Percentiles rank a stretch among this genome's conserved stretches.
phyloP scores from a whole-genome alignment of 2,888 invertebrate genomes.

The Papilio demoleus region DNA sequence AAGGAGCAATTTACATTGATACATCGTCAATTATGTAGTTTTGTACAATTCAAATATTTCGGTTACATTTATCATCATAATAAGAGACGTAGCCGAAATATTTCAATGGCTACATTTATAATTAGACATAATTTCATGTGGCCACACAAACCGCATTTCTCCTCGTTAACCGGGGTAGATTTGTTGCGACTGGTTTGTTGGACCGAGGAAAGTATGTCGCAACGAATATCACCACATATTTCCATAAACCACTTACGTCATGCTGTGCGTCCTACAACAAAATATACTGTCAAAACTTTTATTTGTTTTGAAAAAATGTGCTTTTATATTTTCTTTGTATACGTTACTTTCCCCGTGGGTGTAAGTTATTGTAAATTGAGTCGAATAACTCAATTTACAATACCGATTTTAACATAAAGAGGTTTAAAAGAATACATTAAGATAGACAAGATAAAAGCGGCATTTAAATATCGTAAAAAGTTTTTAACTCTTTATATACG shows the following conservation, averaged over 20 bases:
- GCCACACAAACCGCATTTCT: constrained; percentile 39
- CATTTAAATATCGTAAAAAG: background rate
- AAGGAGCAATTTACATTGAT: background rate
- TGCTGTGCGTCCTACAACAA: constrained; percentile 25
- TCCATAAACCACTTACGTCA: constrained; percentile 35
- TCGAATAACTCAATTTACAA: background rate
- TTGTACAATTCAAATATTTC: background rate
- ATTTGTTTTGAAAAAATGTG: constrained; percentile 6
- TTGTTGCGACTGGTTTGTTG: constrained; percentile 36
- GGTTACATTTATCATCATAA: background rate
- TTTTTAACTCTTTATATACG: background rate
- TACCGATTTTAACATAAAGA: background rate
- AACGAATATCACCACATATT: constrained; percentile 35
- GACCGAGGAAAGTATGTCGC: constrained; percentile 37
- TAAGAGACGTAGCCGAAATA: constrained; percentile 23
- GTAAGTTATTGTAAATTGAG: background rate
- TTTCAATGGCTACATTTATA: constrained; percentile 37
- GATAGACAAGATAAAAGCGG: background rate
- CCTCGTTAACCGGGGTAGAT: constrained; percentile 20
- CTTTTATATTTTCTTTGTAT: constrained; percentile 1
- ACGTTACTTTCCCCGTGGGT: constrained; percentile 4
- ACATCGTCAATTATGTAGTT: background rate
- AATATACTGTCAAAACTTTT: constrained; percentile 17
- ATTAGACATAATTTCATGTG: constrained; percentile 38
- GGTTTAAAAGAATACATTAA: background rate